Percentiles rank a stretch among this genome's conserved stretches.
Conservation (phyloP, 2,113 vertebrate genomes). For the Hemibagrus wyckioides region DNA sequence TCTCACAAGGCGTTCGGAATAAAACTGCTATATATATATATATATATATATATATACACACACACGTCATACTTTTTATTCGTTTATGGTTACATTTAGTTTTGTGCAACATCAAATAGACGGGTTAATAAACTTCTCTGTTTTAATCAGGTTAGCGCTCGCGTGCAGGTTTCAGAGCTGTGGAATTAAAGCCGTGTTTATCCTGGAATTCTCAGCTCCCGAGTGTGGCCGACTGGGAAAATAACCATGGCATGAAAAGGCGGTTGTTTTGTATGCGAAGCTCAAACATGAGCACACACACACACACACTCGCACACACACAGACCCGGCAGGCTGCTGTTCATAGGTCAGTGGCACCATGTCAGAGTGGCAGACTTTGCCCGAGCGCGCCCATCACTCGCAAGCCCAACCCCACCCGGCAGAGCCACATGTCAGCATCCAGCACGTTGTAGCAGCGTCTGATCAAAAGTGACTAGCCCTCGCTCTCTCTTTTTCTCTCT, state of each 20-base stretch:
- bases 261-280: neutral
- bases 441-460: conserved; percentile 15
- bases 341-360: conserved; percentile 35
- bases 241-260: conserved; percentile 17
- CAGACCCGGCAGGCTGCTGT: conserved; percentile 55
- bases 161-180: neutral
- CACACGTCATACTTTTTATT: neutral
- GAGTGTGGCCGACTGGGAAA: neutral
- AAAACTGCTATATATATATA: neutral
- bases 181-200: neutral
- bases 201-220: neutral
- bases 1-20: neutral
- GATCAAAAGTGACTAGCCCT: conserved; percentile 29
- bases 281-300: conserved; percentile 49
- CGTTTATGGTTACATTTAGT: neutral
- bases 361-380: conserved; percentile 29
- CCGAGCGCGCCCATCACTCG: conserved; percentile 25
- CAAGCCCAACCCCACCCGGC: neutral
- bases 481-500: conserved; percentile 67
- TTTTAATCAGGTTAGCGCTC: neutral
- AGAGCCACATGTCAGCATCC: conserved; percentile 33
- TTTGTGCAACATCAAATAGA: neutral
- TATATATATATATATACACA: no score
- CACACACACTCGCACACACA: conserved; percentile 26
- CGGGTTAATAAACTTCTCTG: neutral